Evolutionary conservation across 2,888 invertebrate species (phyloP), one percentile per base, ranked within the genome.

Genomic region (Zygogramma bicolorata): DNA sequence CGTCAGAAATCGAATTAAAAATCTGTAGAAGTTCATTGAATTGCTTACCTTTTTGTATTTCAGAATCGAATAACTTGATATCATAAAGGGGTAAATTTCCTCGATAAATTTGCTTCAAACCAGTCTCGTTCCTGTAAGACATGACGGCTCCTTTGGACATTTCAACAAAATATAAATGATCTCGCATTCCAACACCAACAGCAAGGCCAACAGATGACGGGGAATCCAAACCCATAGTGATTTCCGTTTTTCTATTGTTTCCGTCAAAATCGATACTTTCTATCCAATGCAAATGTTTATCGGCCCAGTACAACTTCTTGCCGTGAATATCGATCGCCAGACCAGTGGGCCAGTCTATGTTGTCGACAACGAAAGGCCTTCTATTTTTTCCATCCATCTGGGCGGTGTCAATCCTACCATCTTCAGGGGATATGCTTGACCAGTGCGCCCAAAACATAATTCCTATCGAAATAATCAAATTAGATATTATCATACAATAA

Each of bases 371-470:
- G 42, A 84, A 83, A 65, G 87, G 83, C 81, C 88, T 88, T 62
- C 91, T 78, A 13, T 76, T 71, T 18, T 89, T 87, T 10, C 95
- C 96, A 87, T 95, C 94, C 93, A 95, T 92, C 88, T 90, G 90
- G 22, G 94, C 92, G 53, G 89, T 88, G 85, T 93, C 92, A 78
- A 95, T 91, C 76, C 90, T 90, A 7, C 92, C 92, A 65, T 85
- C 85, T 65, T 85, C 82, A 1, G 82, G 85, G 78, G 78, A 80
- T 15, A 85, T 85, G 20, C 87, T 86, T 25, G 89, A 89, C 93
- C 94, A 95, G 84, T 92, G 92, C 1, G 92, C 89, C 94, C 94
- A 96, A 88, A 92, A 96, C 90, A 96, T 92, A 31, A 89, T 83
- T 87, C 95, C 94, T 15, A 46, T 49, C 27, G 25, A 10, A 38